Base-by-base conservation (phyloP, 2,888 invertebrate species). In the Drosophila subsilvestris region DNA sequence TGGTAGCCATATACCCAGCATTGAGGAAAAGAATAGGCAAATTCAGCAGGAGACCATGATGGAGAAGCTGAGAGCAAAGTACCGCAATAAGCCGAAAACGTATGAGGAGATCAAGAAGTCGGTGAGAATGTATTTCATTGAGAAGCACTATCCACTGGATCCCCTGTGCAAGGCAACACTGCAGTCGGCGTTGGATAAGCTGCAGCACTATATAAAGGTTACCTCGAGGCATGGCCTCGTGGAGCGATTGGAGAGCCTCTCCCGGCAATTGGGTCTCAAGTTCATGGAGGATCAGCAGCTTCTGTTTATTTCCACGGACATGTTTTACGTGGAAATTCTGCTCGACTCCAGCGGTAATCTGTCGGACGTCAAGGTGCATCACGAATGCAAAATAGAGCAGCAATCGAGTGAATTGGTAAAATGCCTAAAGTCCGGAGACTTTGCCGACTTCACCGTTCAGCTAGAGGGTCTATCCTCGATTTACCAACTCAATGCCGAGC, bases 151-250 rank as follows among this genome's bases (percentile, higher is more conserved):
- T 93, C 96, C 96, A 5, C 93, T 97, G 59, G 98, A 98, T 89
- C 95, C 95, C 83, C 94, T 95, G 44, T 98, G 98, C 90, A 95
- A 97, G 88, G 94, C 95, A 86, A 96, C 97, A 84, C 93, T 98
- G 69, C 98, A 98, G 91, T 96, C 96, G 92, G 98, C 97, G 91
- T 93, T 98, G 75, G 98, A 98, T 90, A 96, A 96, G 66, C 93
- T 98, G 80, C 98, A 98, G 90, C 97, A 98, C 92, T 97, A 97
- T 71, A 98, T 98, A 78, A 98, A 97, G 94, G 97, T 98, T 2
- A 97, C 96, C 68, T 97, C 97, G 0, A 93, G 98, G 54, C 97
- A 98, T 90, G 97, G 97, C 49, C 95, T 98, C 93, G 96, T 98
- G 42, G 98, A 98, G 91, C 94, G 98, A 72, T 93, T 98, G 67